Evolutionary conservation across 1,140 invertebrate genomes (phyloP).

Genomic region (Andrena cerasifolii): DNA sequence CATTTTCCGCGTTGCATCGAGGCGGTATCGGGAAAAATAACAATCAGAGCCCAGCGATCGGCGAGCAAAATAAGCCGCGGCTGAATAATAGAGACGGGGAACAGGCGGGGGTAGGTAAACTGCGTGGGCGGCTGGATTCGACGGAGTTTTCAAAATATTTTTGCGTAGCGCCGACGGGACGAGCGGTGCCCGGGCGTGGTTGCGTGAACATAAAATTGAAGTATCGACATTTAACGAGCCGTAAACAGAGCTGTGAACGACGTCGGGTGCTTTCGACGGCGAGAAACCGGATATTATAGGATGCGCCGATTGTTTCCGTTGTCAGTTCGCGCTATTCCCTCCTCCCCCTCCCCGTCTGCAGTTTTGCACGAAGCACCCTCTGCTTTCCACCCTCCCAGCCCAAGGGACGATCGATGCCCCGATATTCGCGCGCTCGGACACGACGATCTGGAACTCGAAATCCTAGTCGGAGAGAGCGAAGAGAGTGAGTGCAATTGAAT

Average conservation of each 20-base stretch:
- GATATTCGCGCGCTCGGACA: slow-evolving; percentile 4
- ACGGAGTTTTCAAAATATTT: slow-evolving; percentile 1
- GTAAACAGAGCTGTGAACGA: slow-evolving; percentile 17
- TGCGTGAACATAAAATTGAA: slow-evolving; percentile 40
- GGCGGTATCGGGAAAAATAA: not conserved
- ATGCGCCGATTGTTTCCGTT: slow-evolving; percentile 54
- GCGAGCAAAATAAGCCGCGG: not conserved
- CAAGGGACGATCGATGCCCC: slow-evolving; percentile 24
- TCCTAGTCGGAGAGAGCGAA: not conserved
- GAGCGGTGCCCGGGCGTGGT: not conserved
- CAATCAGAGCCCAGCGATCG: too few species aligned
- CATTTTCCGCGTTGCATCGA: too few species aligned
- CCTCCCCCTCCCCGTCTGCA: not conserved
- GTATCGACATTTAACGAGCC: slow-evolving; percentile 60
- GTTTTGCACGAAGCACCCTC: too few species aligned
- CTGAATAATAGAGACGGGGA: not conserved
- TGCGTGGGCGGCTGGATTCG: not conserved
- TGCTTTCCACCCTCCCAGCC: not conserved
- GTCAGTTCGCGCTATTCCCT: not conserved
- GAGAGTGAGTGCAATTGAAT: not conserved
- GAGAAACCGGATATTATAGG: slow-evolving; percentile 48
- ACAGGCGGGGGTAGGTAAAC: not conserved
- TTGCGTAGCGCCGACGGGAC: not conserved
- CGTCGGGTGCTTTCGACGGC: slow-evolving; percentile 26
- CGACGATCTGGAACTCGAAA: slow-evolving; percentile 17